Base-by-base conservation (phyloP, 2,113 vertebrate species). In the Pongo abelii region DNA sequence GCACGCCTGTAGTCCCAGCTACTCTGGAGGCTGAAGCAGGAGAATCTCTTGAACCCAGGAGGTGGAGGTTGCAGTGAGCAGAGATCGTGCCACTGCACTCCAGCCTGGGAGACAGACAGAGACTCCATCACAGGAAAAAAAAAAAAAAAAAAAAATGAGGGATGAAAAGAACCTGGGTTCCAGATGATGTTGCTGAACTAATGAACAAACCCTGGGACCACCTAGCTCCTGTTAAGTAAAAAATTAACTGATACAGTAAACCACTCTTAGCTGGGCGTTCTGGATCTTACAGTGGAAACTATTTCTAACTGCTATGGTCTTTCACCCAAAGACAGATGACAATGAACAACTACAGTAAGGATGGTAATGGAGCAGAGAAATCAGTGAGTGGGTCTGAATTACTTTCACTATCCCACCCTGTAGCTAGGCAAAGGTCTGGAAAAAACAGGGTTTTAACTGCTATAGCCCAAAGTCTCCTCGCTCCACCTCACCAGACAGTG, bases 341-440 rank as follows among this genome's bases (percentile, higher is more conserved):
- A 97, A 96, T 35, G 35, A 97, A 90, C 96, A 40, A 97, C 50
- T n/a, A 96, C 83, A 83, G 64, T 38, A 1, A 55, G 25, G 64
- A 96, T 84, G 79, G 40, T 52, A 89, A 78, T 4, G 8, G 93
- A 78, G 81, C 88, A 96, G 86, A 93, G 83, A 93, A 93, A 91
- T 77, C 52, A 55, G 93, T 57, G 55, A 14, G 43, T 32, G 14
- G 64, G 69, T 75, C 86, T 81, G 95, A 96, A 86, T 77, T 27
- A 84, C 87, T 95, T 69, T 83, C 87, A 91, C 79, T 23, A 8
- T 25, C 80, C 84, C 59, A 40, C 38, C 50, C 55, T 23, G 18
- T 46, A 89, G 79, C 67, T 55, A 94, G 14, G 50, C 40, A 0
- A 96, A 84, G 59, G 59, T 80, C 78, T 17, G 3, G 35, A 55